phyloP scores from a whole-genome alignment of 30 jellyfish, hydroid and myxozoan genomes.

The Chrysaora quinquecirrha region DNA sequence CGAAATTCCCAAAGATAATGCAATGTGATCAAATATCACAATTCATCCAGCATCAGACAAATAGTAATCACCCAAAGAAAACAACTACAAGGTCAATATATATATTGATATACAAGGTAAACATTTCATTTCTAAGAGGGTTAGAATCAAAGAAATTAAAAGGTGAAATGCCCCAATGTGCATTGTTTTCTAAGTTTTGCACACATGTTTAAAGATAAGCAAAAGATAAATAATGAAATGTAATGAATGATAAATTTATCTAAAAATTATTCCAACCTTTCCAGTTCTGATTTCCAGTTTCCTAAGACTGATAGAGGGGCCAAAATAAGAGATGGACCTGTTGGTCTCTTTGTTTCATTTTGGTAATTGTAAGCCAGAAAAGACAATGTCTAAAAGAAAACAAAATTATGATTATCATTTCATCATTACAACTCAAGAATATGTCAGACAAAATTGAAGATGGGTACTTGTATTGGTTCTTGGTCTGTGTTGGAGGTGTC shows the following conservation, averaged over 20 bases:
- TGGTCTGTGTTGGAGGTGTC: too few species aligned
- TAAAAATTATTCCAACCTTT: slow-evolving; percentile 43
- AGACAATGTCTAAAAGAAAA: slow-evolving; percentile 62
- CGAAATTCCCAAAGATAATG: too few species aligned
- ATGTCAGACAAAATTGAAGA: too few species aligned
- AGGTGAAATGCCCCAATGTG: not conserved
- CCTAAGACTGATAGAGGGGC: slow-evolving; percentile 86
- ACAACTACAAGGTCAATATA: too few species aligned
- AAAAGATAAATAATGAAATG: not conserved
- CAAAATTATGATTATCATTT: not conserved
- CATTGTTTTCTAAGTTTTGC: not conserved
- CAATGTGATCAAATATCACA: too few species aligned
- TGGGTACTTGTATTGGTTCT: too few species aligned
- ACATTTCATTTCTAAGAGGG: not conserved
- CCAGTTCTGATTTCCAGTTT: slow-evolving; percentile 83
- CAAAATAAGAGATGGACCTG: slow-evolving; percentile 70
- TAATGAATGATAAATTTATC: not conserved
- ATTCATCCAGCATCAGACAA: too few species aligned
- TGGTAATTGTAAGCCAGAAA: slow-evolving; percentile 40
- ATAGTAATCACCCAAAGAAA: too few species aligned
- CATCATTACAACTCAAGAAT: not conserved
- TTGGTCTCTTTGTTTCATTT: slow-evolving; percentile 7
- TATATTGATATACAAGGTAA: not conserved
- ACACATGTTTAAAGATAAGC: not conserved
- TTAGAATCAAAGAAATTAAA: not conserved